Conservation (phyloP, 2,113 vertebrate genomes). For the Podarcis cretensis region DNA sequence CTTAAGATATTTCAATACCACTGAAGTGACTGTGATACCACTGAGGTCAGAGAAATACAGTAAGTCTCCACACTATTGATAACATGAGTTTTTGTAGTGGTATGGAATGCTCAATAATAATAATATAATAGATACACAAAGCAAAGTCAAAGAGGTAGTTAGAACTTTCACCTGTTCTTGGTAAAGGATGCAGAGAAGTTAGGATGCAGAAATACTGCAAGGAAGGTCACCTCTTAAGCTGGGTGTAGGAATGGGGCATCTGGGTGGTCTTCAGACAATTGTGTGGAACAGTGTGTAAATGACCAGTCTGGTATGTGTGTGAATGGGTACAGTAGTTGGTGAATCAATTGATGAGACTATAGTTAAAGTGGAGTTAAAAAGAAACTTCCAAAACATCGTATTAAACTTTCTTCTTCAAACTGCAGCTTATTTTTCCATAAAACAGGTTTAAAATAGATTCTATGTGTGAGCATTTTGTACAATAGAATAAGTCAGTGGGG, state of each 20-base stretch:
- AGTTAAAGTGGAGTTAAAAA: not conserved
- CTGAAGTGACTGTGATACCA: not conserved
- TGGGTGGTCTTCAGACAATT: not conserved
- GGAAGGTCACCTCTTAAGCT: not conserved
- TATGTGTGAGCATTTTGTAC: not conserved
- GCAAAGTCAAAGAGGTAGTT: not conserved
- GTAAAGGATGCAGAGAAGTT: not conserved
- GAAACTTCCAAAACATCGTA: not conserved
- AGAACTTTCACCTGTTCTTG: not conserved
- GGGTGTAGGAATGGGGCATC: not conserved
- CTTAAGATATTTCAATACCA: not conserved
- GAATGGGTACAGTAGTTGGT: not conserved
- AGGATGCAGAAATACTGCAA: not conserved
- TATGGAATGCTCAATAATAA: not conserved
- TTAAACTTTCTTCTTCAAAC: conserved; percentile 23
- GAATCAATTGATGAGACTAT: not conserved
- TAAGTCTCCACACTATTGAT: not conserved
- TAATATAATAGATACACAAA: too few relatives aligned
- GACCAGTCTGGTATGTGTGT: not conserved
- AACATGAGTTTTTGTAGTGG: not conserved
- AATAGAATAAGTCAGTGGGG: conserved; percentile 29
- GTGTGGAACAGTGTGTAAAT: not conserved
- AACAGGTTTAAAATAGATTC: conserved; percentile 18
- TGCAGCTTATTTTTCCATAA: conserved; percentile 27
- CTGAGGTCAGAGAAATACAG: not conserved